Base-by-base conservation (phyloP, 92 coral and sea anemone genomes). In the Micromussa lordhowensis region DNA sequence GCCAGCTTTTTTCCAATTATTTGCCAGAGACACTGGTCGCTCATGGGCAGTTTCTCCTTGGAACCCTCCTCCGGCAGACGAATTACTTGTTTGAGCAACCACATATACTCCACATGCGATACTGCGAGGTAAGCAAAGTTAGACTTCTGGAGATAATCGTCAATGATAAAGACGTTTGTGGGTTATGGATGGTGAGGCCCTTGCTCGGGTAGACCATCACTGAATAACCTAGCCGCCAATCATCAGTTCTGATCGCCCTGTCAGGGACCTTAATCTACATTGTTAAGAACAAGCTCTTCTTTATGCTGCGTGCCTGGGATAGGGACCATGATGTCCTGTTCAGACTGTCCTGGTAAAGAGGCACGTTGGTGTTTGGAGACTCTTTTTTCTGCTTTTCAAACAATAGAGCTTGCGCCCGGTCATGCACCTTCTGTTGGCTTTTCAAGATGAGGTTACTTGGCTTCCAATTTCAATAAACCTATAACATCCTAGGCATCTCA, bases 81-180 rank as follows among this genome's bases (percentile, higher is more conserved):
- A 78, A 21, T 21, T 0, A 64, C 86, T 21, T 58, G 22, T 61
- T 82, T 59, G 58, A 79, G 80, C 72, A 79, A 86, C 2, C 29
- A 18, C 61, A 70, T 4, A 68, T 79, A 68, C 73, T 79, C 34
- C 1, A 70, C 80, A 5, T 58, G 51, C 34, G 64, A 77, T 2
- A 76, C 64, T 8, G 78, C 91, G 57, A 75, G 32, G 58, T 85
- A 85, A 1, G 22, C 82, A 5, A 75, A 61, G 51, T 85, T 85
- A 0, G 44, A 32, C 81, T 81, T 51, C 34, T 32, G 57, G 26
- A 88, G 72, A 29, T 19, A 70, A 12, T 80, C 59, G 61, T 88
- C 91, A 1, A 88, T 51, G 26, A 83, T 69, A 69, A 69, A 83
- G 22, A 83, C 77, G 71, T 83, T 29, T 83, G 58, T 16, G 75